These are phyloP conservation scores for Fulmarus glacialis DNA, from an alignment of 2,113 vertebrate genomes.

Conservation along the genomic window DNA sequence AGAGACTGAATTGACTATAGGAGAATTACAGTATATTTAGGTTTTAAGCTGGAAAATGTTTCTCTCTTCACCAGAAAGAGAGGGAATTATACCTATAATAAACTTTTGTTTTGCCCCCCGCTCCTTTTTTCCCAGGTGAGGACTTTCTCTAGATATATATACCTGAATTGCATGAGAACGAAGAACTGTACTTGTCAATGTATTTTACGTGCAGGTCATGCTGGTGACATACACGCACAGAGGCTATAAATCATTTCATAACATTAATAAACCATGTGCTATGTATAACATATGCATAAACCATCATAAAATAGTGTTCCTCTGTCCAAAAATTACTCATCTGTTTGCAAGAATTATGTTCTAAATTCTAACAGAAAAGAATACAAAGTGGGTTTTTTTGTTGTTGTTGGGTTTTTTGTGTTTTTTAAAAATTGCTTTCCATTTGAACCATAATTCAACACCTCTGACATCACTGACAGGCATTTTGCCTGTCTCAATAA, in stretches of 20 bases:
- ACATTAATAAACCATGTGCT: not conserved
- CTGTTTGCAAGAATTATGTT: not conserved
- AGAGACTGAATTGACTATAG: not conserved
- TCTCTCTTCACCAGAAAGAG: not conserved
- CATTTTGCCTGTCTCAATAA: not conserved
- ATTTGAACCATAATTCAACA: not conserved
- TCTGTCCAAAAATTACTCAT: not conserved
- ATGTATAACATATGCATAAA: not conserved
- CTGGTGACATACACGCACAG: not conserved
- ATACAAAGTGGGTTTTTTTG: fast-evolving
- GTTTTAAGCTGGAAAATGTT: not conserved
- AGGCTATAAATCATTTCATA: not conserved
- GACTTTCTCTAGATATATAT: not conserved
- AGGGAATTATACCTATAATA: not conserved
- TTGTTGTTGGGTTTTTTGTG: not conserved
- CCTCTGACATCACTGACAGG: not conserved
- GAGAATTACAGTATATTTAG: not conserved
- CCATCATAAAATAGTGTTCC: not conserved
- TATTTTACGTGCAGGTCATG: not conserved
- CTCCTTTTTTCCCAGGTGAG: not conserved
- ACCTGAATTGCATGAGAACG: not conserved
- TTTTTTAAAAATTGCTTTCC: not conserved
- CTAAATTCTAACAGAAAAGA: not conserved
- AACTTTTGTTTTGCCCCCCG: not conserved
- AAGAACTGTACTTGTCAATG: not conserved